Base-by-base conservation (phyloP, 2,113 vertebrate genomes). In the Gambusia affinis region DNA sequence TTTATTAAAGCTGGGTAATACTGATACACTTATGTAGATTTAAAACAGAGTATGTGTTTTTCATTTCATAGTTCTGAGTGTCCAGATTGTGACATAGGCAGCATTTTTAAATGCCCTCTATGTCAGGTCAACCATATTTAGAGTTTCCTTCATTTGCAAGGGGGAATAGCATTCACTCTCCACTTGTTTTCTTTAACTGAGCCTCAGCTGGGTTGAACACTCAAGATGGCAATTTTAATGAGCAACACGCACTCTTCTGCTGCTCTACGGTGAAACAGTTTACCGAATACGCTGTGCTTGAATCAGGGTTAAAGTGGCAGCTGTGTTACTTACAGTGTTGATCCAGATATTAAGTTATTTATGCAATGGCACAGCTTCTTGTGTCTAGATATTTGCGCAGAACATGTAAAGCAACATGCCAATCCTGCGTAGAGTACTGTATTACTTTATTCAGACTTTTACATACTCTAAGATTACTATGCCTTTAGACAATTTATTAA, bases 81-180 rank as follows among this genome's bases (percentile, higher is more conserved):
- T 22, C 51, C 24, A 24, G 8, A n/a, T 57, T 57, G 22, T 57
- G 51, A 57, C 17, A 2, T n/a, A 3, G 24, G 51, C 22, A 57
- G 51, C 51, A 57, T 57, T 47, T 22, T 57, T 22, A 78, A 57
- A 76, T 61, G 78, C 65, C 68, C 75, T 92, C 92, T 90, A 90
- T 93, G 87, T 91, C 87, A 88, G 82, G 76, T 84, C 85, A 82
- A 67, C 85, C 86, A 61, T 86, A 75, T 86, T 87, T 67, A 83
- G 68, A 88, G 82, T 77, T 88, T 47, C 83, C 44, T 70, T 67
- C 74, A 67, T 80, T 76, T 79, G 79, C 19, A 1, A n/a, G 24
- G 51, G 84, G 84, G 84, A 87, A 79, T 83, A 72, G 7, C 73
- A 8, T 78, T 83, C 60, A 78, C 64, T 86, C 80, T 72, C 72